These are phyloP conservation scores for Apogon hyalosoma DNA, from an alignment of 2,797 vertebrate genomes.

Conservation along the genomic window DNA sequence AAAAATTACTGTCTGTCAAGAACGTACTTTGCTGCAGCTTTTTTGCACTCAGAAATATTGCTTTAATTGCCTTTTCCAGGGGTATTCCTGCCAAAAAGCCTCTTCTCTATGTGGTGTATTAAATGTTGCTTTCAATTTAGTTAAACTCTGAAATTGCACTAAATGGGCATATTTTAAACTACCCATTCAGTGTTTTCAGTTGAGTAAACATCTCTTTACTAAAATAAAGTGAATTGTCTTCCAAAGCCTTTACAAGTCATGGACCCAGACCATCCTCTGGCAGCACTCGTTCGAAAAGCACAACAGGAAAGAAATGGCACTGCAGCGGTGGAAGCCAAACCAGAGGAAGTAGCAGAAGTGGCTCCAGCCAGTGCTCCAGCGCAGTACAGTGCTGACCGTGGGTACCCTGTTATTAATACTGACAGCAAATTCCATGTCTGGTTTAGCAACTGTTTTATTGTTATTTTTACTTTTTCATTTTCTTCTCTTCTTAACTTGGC, in stretches of 20 bases:
- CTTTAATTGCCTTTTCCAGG: too few relatives aligned
- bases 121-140: too few relatives aligned
- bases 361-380: conserved; percentile 69
- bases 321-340: conserved; percentile 51
- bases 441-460: conserved; percentile 1
- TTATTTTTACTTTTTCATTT: conserved; percentile 8
- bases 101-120: too few relatives aligned
- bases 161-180: too few relatives aligned
- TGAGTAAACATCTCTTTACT: too few relatives aligned
- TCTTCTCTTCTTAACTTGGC: background rate
- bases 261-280: conserved; percentile 96
- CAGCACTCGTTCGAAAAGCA: conserved; percentile 92
- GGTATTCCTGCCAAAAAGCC: too few relatives aligned
- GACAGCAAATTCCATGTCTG: background rate
- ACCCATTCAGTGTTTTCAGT: too few relatives aligned
- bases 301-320: conserved; percentile 88
- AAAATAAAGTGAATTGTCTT: conserved; percentile 18
- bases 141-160: too few relatives aligned
- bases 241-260: conserved; percentile 94
- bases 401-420: conserved; percentile 72
- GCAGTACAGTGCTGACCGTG: conserved; percentile 92
- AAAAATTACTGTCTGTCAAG: too few relatives aligned
- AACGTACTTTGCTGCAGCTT: too few relatives aligned
- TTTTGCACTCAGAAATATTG: too few relatives aligned
- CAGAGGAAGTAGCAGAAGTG: conserved; percentile 71